These are phyloP conservation scores for Drosophila putrida DNA, from an alignment of 2,888 invertebrate genomes.

Conservation along the genomic window DNA sequence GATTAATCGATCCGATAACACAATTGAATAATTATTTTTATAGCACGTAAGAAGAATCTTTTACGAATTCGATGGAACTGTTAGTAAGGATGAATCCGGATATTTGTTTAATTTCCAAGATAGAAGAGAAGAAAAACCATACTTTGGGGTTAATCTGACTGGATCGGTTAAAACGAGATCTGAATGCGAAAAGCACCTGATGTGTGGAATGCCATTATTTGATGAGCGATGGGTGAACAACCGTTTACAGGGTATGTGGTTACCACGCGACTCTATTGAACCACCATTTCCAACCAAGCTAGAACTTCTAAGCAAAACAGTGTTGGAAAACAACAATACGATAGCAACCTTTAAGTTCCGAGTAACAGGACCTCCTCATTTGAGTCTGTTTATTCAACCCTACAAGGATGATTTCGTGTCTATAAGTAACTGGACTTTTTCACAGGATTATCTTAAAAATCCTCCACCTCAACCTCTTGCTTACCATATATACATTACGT, in stretches of 20 bases:
- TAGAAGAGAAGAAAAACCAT: slow-evolving; percentile 60
- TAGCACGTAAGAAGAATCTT: slow-evolving; percentile 86
- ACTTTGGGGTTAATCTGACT: slow-evolving; percentile 53
- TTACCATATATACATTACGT: slow-evolving; percentile 73
- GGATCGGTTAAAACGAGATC: slow-evolving; percentile 54
- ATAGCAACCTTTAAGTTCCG: slow-evolving; percentile 61
- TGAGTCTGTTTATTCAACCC: slow-evolving; percentile 75
- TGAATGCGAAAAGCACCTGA: slow-evolving; percentile 75
- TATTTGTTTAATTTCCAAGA: slow-evolving; percentile 86
- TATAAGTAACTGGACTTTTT: slow-evolving; percentile 76
- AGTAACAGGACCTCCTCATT: slow-evolving; percentile 59
- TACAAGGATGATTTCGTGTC: slow-evolving; percentile 53
- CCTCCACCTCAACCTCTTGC: slow-evolving; percentile 75
- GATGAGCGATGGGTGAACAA: slow-evolving; percentile 72
- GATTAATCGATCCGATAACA: not conserved
- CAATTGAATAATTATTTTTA: not conserved
- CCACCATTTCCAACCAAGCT: slow-evolving; percentile 65
- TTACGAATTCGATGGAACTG: slow-evolving; percentile 81
- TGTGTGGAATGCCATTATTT: slow-evolving; percentile 77
- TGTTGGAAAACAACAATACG: slow-evolving; percentile 41
- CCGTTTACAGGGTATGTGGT: slow-evolving; percentile 64
- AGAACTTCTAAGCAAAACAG: slow-evolving; percentile 57
- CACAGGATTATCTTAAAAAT: slow-evolving; percentile 55
- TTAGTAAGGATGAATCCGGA: slow-evolving; percentile 85
- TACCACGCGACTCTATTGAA: slow-evolving; percentile 58